A percentile compares a stretch with the other conserved stretches of the same genome.
Evolutionary conservation across 2,113 vertebrate genomes (phyloP).

Genomic region (Bujurquina vittata): DNA sequence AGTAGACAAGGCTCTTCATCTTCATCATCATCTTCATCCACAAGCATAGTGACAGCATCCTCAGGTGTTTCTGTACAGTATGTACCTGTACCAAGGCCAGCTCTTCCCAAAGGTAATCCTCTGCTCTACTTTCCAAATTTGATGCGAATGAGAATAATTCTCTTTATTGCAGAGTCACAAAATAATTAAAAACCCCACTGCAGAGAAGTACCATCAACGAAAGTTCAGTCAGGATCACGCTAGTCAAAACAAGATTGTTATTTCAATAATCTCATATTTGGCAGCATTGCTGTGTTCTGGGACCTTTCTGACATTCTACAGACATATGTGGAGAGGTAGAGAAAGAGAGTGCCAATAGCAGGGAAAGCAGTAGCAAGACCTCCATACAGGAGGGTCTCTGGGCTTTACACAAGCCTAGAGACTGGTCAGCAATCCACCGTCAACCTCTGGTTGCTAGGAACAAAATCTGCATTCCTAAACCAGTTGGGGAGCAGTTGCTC

Average conservation of each 20-base stretch:
- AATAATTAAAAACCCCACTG: background rate
- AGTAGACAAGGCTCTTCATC: constrained; percentile 44
- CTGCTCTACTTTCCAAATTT: background rate
- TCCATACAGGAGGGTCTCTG: too few relatives aligned
- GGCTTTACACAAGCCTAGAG: too few relatives aligned
- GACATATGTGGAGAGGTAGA: too few relatives aligned
- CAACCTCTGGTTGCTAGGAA: too few relatives aligned
- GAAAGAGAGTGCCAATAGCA: too few relatives aligned
- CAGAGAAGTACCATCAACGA: background rate
- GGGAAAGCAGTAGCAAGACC: too few relatives aligned
- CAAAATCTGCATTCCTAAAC: too few relatives aligned
- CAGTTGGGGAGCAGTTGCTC: too few relatives aligned
- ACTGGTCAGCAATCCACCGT: too few relatives aligned
- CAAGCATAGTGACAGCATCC: constrained; percentile 49
- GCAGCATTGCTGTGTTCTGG: too few relatives aligned
- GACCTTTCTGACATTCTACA: too few relatives aligned
- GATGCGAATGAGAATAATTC: background rate
- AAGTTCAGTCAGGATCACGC: background rate
- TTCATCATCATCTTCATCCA: constrained; percentile 50
- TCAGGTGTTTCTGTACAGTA: constrained; percentile 45
- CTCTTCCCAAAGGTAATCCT: constrained; percentile 78
- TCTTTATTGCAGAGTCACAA: background rate
- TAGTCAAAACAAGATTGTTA: background rate
- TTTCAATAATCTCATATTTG: too few relatives aligned
- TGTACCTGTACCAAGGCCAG: constrained; percentile 53